Base-by-base conservation (phyloP, 1,140 invertebrate species). In the Lordiphosa mommai region DNA sequence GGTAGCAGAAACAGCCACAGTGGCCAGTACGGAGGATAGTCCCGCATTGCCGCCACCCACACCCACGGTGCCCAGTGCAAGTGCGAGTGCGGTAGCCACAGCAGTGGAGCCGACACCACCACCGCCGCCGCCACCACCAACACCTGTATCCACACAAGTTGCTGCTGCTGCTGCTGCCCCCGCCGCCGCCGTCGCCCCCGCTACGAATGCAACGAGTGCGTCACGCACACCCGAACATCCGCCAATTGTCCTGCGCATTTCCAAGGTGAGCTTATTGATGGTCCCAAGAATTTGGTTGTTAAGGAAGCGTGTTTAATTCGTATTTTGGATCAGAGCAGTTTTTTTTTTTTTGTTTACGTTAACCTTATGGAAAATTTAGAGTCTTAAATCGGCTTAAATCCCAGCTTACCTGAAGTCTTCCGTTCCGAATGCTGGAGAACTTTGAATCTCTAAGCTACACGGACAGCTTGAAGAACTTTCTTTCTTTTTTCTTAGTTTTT, bases 241-340 rank as follows among this genome's bases (percentile, higher is more conserved):
- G 53, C 92, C 92, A 32, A 92, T 92, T 66, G 91, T 92, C 37
- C 72, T 92, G 5, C 89, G 92, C 73, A 92, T 92, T 89, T 92
- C 92, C 32, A 92, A 92, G 87, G 88, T 89, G 66, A 79, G 60
- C 4, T 23, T 23, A 23, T 23, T n/a, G n/a, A n/a, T n/a, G n/a
- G n/a, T n/a, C n/a, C n/a, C n/a, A n/a, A n/a, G n/a, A n/a, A n/a
- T n/a, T n/a, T n/a, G n/a, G n/a, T n/a, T n/a, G n/a, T n/a, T n/a
- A n/a, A n/a, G n/a, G n/a, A n/a, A n/a, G n/a, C n/a, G n/a, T n/a
- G n/a, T n/a, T n/a, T n/a, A n/a, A n/a, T n/a, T n/a, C n/a, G n/a
- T n/a, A n/a, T n/a, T n/a, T n/a, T n/a, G 9, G 13, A 20, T 40
- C 7, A 16, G 27, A 13, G n/a, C n/a, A n/a, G n/a, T n/a, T n/a